A percentile compares a stretch with the other conserved stretches of the same genome.
Conservation (phyloP, 1,140 invertebrate genomes). For the Protaetia brevitarsis region DNA sequence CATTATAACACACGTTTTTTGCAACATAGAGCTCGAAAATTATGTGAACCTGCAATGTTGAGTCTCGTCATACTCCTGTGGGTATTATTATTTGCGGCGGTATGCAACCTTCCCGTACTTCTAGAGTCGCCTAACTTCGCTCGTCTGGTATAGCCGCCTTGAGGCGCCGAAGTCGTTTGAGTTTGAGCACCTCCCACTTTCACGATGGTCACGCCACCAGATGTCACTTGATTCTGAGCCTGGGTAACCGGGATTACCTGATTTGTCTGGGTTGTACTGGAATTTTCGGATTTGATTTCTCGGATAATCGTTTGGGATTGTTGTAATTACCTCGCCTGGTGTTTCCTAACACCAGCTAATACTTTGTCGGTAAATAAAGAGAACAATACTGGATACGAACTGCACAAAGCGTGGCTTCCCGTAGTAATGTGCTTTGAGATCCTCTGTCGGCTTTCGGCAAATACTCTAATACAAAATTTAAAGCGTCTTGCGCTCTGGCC, state of each 20-base stretch:
- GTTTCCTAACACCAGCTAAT: slow-evolving; percentile 65
- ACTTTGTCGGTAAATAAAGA: slow-evolving; percentile 75
- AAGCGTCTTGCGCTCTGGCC: slow-evolving; percentile 72
- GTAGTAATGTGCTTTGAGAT: slow-evolving; percentile 66
- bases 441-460: slow-evolving; percentile 67
- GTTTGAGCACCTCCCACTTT: slow-evolving; percentile 59
- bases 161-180: slow-evolving; percentile 38
- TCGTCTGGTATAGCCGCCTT: slow-evolving; percentile 57
- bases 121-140: slow-evolving; percentile 65
- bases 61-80: slow-evolving; percentile 72
- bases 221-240: slow-evolving; percentile 63
- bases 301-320: neutral
- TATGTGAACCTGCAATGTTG: slow-evolving; percentile 59
- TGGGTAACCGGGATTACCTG: slow-evolving; percentile 31
- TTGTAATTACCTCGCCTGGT: slow-evolving; percentile 51
- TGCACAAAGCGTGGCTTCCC: slow-evolving; percentile 76
- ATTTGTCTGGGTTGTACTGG: slow-evolving; percentile 44
- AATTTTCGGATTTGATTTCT: slow-evolving; percentile 17
- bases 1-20: neutral
- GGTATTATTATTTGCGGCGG: slow-evolving; percentile 62
- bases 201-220: slow-evolving; percentile 71
- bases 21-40: neutral
- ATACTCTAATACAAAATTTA: slow-evolving; percentile 75
- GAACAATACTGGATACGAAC: slow-evolving; percentile 71
- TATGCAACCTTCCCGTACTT: slow-evolving; percentile 66